These are phyloP conservation scores for Trichogramma pretiosum DNA, from an alignment of 1,140 invertebrate genomes.

Conservation along the genomic window DNA sequence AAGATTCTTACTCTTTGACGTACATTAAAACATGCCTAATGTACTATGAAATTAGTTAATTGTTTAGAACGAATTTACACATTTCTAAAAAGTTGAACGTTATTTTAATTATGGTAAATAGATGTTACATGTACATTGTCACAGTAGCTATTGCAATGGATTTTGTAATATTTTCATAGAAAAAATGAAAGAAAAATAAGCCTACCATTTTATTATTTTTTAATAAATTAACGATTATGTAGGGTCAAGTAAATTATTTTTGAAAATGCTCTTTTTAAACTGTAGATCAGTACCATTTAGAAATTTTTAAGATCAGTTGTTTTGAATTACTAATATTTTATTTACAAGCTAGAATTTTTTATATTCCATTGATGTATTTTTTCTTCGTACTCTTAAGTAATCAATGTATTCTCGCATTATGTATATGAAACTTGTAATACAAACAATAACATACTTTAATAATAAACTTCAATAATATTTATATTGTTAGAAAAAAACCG, in stretches of 20 bases:
- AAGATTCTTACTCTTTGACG: constrained; percentile 9
- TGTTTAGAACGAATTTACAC: constrained; percentile 1
- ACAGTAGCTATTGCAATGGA: constrained; percentile 4
- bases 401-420: no score
- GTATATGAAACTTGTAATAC: no score
- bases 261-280: background rate
- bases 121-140: constrained; percentile 3
- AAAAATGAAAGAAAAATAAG: constrained; percentile 9
- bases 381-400: no score
- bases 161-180: constrained; percentile 13
- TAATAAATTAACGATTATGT: background rate
- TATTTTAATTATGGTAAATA: constrained; percentile 6
- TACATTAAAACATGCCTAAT: background rate
- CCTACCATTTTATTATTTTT: background rate
- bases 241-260: background rate
- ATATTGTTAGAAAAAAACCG: no score
- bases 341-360: no score
- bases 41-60: background rate
- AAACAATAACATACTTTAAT: no score
- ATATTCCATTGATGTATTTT: no score
- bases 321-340: no score
- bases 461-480: no score
- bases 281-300: constrained; percentile 1
- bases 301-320: no score
- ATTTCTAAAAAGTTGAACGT: background rate